phyloP scores from a whole-genome alignment of 53 echinoderm and acorn worm species.

The Paracentrotus lividus region DNA sequence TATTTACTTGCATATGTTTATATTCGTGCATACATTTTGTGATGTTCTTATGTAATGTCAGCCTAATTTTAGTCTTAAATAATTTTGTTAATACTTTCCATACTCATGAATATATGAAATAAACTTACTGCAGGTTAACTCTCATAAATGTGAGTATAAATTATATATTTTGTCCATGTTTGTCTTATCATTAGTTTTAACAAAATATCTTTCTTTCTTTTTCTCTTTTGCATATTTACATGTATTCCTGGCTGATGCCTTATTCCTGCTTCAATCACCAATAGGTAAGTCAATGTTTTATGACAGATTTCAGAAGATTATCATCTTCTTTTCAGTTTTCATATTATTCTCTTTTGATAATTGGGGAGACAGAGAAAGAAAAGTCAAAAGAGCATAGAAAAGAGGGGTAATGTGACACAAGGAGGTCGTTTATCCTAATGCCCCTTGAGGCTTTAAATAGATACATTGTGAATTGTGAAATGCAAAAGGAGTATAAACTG shows the following conservation, averaged over 20 bases:
- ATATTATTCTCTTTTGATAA: not conserved
- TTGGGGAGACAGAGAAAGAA: not conserved
- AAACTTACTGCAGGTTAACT: no score
- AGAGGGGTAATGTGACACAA: no score
- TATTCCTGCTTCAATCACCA: not conserved
- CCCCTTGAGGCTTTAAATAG: no score
- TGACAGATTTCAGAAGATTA: not conserved
- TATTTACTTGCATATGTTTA: no score
- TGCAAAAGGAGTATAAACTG: not conserved
- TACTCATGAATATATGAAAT: no score
- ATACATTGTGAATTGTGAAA: not conserved
- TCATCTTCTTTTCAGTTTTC: not conserved
- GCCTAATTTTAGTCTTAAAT: no score
- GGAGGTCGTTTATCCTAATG: no score
- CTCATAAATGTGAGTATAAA: no score
- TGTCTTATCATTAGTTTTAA: not conserved
- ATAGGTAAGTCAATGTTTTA: slow-evolving; percentile 10
- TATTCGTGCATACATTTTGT: no score
- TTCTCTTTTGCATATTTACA: slow-evolving; percentile 23
- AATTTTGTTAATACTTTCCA: no score
- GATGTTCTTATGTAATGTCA: no score
- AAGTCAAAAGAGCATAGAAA: not conserved
- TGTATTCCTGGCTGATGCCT: not conserved
- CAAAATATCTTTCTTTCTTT: not conserved
- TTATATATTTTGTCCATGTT: not conserved